Conservation (phyloP, 2,797 vertebrate species). For the Scleropages formosus region DNA sequence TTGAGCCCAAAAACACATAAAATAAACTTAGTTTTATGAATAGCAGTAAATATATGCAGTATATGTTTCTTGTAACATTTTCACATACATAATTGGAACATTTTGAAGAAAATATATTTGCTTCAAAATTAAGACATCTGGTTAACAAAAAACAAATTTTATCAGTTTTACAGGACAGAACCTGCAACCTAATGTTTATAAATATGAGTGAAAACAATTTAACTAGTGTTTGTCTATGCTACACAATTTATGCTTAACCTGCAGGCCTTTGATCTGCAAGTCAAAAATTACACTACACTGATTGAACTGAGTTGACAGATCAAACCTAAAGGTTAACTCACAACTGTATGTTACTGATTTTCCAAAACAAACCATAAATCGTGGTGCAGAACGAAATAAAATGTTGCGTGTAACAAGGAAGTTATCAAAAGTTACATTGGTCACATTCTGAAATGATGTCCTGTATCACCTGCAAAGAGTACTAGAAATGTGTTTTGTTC, state of each 20-base stretch:
- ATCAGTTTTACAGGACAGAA: slow-evolving; percentile 5
- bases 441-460: too few species aligned
- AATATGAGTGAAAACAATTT: too few species aligned
- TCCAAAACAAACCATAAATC: slow-evolving; percentile 2
- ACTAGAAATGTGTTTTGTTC: too few species aligned
- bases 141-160: background rate
- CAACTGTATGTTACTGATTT: background rate
- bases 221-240: too few species aligned
- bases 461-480: too few species aligned
- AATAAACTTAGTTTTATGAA: background rate
- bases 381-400: too few species aligned
- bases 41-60: background rate
- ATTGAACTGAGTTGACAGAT: background rate
- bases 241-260: too few species aligned
- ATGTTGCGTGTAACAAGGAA: too few species aligned
- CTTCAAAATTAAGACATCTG: too few species aligned
- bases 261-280: background rate
- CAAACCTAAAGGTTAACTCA: background rate
- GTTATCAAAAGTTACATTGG: too few species aligned
- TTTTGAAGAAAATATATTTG: too few species aligned
- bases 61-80: background rate
- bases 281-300: background rate
- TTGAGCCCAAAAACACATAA: too few species aligned
- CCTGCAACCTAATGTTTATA: slow-evolving; percentile 2
- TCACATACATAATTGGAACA: background rate